Evolutionary conservation across 2,113 vertebrate species (phyloP).

Genomic region (Clupea harengus): DNA sequence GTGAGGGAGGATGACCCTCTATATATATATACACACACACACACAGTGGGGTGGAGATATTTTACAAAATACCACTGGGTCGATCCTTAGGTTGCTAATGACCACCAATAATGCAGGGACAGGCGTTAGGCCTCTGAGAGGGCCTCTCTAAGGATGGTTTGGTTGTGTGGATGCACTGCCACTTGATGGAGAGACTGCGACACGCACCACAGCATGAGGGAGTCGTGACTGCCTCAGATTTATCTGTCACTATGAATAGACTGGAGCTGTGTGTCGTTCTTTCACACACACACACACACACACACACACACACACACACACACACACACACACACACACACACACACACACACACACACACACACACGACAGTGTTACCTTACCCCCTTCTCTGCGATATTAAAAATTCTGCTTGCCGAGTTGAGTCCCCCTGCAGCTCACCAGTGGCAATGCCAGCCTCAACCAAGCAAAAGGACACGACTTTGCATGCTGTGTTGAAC

Average conservation of each 20-base stretch:
- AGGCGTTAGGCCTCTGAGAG: too few relatives aligned
- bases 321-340: neutral
- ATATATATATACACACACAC: too few relatives aligned
- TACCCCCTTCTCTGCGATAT: neutral
- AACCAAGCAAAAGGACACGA: neutral
- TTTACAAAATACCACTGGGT: too few relatives aligned
- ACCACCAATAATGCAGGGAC: too few relatives aligned
- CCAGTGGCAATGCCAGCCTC: neutral
- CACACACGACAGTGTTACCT: too few relatives aligned
- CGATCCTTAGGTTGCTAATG: too few relatives aligned
- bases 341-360: neutral
- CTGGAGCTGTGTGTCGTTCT: neutral
- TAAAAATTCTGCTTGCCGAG: neutral
- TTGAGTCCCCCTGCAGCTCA: neutral
- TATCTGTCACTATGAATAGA: conserved; percentile 9
- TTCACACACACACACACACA: neutral
- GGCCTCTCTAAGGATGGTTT: too few relatives aligned
- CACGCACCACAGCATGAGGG: neutral
- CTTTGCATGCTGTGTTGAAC: neutral
- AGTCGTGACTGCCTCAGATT: conserved; percentile 9
- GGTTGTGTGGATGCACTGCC: too few relatives aligned
- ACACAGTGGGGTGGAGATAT: too few relatives aligned
- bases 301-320: neutral
- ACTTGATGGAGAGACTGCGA: too few relatives aligned
- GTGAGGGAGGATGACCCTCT: neutral